Evolutionary conservation across 2,888 invertebrate genomes (phyloP), one percentile per base, ranked within the genome.

Genomic region (Aricia artaxerxes): DNA sequence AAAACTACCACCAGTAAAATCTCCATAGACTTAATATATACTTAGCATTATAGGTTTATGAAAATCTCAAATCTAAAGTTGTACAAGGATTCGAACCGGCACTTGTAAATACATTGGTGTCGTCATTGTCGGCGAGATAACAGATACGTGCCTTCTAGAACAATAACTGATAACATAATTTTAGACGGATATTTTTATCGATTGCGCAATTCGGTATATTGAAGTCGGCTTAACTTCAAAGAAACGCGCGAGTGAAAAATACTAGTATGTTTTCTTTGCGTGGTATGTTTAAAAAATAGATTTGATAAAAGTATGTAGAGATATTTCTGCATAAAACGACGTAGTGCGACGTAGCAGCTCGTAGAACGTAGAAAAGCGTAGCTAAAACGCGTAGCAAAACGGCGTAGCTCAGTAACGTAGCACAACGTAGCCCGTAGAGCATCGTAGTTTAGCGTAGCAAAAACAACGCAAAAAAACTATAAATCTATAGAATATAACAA

Each of bases 161-260:
- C 53, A 75, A 75, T 49, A 53, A 44, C 49, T 53, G 75, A 75
- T 75, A 75, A 75, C n/a, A 40, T 24, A 9, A n/a, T 40, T n/a
- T n/a, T 73, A 73, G n/a, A 72, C 72, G 16, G 31, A 4, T 72
- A 73, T n/a, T 73, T 73, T 73, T 38, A 40, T 73, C 73, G 73
- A 73, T 73, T 73, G 40, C 73, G 73, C 31, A 40, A 73, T 11
- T 64, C 31, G 64, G 24, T 64, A 31, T 64, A 11, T 61, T 61
- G 53, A 53, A 53, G 53, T 13, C 53, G 13, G 53, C 53, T 53
- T 53, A 13, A 53, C 53, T 53, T 53, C 53, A 13, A 13, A 53
- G 53, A 53, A 13, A 4, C 13, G 1, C 57, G 13, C 53, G 3
- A 4, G 53, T 13, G 4, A 2, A 49, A 11, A 49, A 7, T 24